These are phyloP conservation scores for Hylia prasina DNA, from an alignment of 2,113 vertebrate genomes.

Conservation along the genomic window DNA sequence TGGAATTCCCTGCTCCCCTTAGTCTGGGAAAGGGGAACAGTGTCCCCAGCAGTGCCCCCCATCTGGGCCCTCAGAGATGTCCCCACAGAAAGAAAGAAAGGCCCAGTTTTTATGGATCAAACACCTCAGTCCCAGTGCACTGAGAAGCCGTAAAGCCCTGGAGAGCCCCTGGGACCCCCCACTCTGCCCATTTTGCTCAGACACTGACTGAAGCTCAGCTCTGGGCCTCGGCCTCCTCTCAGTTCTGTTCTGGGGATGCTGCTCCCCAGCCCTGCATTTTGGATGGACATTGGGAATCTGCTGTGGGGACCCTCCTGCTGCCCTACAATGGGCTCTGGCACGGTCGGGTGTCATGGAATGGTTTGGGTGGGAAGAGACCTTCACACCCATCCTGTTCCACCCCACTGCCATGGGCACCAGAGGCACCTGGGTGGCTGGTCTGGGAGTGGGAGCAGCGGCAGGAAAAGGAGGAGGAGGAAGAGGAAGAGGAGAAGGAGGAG, in stretches of 20 bases:
- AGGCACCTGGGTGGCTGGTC: background rate
- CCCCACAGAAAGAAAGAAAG: background rate
- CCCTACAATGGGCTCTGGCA: background rate
- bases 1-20: rapidly evolving
- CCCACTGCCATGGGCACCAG: background rate
- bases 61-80: background rate
- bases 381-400: background rate
- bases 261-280: background rate
- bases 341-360: background rate
- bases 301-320: background rate
- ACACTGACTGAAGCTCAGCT: background rate
- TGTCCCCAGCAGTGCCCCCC: background rate
- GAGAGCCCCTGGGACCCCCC: rapidly evolving
- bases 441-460: background rate
- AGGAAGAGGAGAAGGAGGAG: background rate
- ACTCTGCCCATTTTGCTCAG: background rate
- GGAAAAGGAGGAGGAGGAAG: background rate
- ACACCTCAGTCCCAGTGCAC: background rate
- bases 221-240: background rate
- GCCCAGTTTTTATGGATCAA: background rate
- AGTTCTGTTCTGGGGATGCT: background rate
- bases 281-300: background rate
- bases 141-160: background rate
- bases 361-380: background rate
- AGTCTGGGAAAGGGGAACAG: background rate